Evolutionary conservation across 2,888 invertebrate genomes (phyloP), one percentile per base, ranked within the genome.

Genomic region (Cryptocephalus moraei): DNA sequence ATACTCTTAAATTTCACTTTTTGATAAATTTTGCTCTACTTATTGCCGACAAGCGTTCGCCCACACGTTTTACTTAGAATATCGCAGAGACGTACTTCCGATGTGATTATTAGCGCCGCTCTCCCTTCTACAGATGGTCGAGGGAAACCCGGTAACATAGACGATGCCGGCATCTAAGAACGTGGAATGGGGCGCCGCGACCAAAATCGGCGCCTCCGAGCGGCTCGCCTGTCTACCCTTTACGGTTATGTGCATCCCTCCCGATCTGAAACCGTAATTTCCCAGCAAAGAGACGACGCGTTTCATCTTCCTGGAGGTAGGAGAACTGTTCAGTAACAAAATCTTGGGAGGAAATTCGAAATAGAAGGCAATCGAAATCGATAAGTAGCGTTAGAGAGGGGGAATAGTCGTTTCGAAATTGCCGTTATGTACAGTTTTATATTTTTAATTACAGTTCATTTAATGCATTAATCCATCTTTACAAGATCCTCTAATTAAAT

Each of bases 131-230:
- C 87, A 87, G 69, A 91, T 89, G 67, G 88, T 85, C 10, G 87
- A 86, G 8, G 89, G 86, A 71, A 88, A 85, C 66, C 82, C 82
- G 48, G 87, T 83, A 56, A 85, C 82, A 68, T 89, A 86, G 62
- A 89, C 84, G 59, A 88, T 83, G 62, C 91, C 83, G 61, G 87
- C 86, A 72, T 93, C 93, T 63, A 91, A 78, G 75, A 88, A 91
- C 8, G 90, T 86, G 48, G 91, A 90, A 71, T 93, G 93, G 4
- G 93, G 92, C 1, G 91, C 91, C 44, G 86, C 80, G 46, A 88
- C 87, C 51, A 92, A 75, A 56, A 93, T 86, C 11, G 91, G 90
- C 8, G 92, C 92, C 67, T 91, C 90, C 48, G 75, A 69, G 43
- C 86, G 74, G 50, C 79, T 75, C 50, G 85, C 90, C 65, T 85